Base-by-base conservation (phyloP, 37 sponge, comb jelly and placozoan genomes). In the Beroe ovata region DNA sequence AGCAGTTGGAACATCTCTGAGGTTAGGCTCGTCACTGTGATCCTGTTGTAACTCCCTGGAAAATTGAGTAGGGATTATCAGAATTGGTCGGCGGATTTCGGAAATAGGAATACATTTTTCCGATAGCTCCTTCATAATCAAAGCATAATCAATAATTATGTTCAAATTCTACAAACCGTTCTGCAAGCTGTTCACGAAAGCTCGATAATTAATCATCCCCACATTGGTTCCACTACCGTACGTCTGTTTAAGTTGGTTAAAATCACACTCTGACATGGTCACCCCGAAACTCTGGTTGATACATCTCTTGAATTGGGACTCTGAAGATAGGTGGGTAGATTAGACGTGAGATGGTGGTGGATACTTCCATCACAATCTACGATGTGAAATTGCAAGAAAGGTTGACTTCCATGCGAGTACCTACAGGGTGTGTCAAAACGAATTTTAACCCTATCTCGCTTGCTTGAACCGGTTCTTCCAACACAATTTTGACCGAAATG, bases 281-380 rank as follows among this genome's bases (percentile, higher is more conserved):
- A 96, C 72, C 1, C 92, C 92, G 60, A 96, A 90, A 64, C 93
- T 90, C 60, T 92, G 92, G 89, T 93, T 91, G 38, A 96, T 72
- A 59, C 93, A 94, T 4, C 97, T 90, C 84, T 91, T 91, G 60
- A 96, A 96, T 88, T 94, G 95, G 30, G 72, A 64, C 37, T 60
- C 97, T 96, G 92, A 38, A 88, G n/a, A n/a, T n/a, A n/a, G n/a
- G n/a, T n/a, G n/a, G n/a, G n/a, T n/a, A n/a, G n/a, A n/a, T n/a
- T n/a, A n/a, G n/a, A n/a, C n/a, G n/a, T n/a, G n/a, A n/a, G n/a
- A n/a, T n/a, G n/a, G n/a, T n/a, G n/a, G n/a, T n/a, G n/a, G n/a
- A n/a, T n/a, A n/a, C n/a, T n/a, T n/a, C n/a, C n/a, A n/a, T n/a
- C n/a, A n/a, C n/a, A n/a, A n/a, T n/a, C n/a, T n/a, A n/a, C n/a